These are phyloP conservation scores for Actias luna DNA, from an alignment of 2,888 invertebrate genomes.

Conservation along the genomic window DNA sequence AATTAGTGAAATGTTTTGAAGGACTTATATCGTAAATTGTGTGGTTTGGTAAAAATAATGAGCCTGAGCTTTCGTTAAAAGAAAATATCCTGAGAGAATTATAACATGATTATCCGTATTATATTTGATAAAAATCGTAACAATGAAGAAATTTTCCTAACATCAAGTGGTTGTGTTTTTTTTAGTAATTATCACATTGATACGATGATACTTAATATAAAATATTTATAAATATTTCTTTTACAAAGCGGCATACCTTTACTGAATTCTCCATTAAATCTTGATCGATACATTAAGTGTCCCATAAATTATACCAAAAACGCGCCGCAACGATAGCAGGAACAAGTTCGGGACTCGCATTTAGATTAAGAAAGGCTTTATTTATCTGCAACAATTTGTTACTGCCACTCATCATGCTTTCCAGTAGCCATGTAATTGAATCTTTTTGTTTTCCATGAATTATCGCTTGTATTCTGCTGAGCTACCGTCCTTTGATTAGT, in stretches of 20 bases:
- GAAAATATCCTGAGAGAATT: too few species aligned
- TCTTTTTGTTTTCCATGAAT: constrained; percentile 77
- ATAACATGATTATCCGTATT: too few species aligned
- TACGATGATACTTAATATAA: not conserved
- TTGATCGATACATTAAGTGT: constrained; percentile 69
- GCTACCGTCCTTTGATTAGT: constrained; percentile 76
- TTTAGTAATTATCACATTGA: not conserved
- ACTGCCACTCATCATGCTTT: constrained; percentile 73
- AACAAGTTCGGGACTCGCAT: constrained; percentile 61
- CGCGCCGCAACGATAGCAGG: constrained; percentile 55
- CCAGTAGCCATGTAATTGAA: constrained; percentile 79
- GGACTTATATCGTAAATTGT: too few species aligned
- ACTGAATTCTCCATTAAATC: constrained; percentile 69
- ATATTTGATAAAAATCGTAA: too few species aligned
- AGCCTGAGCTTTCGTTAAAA: too few species aligned
- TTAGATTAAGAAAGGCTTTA: constrained; percentile 71
- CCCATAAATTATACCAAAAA: constrained; percentile 70
- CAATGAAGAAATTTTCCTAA: not conserved
- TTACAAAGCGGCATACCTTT: constrained; percentile 68
- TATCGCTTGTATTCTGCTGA: constrained; percentile 63
- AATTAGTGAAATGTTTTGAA: too few species aligned
- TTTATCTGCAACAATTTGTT: constrained; percentile 80
- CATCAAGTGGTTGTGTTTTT: not conserved
- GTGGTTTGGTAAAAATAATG: too few species aligned
- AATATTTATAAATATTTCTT: constrained; percentile 45